Conservation (phyloP, 2,888 invertebrate genomes). For the Meliscaeva auricollis region DNA sequence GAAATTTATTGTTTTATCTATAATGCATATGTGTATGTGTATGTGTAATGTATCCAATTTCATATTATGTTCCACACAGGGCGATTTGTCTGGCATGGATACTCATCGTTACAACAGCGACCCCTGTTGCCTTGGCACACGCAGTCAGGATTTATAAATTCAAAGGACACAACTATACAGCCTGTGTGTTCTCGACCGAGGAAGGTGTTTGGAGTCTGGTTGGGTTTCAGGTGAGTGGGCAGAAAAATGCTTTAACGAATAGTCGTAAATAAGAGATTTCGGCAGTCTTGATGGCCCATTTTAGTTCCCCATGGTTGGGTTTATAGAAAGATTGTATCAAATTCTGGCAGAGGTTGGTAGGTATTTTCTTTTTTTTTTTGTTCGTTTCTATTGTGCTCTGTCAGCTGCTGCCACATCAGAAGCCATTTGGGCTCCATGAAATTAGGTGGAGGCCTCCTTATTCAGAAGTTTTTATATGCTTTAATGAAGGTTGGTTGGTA, state of each 20-base stretch:
- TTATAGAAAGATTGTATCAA: conserved; percentile 29
- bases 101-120: conserved; percentile 90
- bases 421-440: neutral
- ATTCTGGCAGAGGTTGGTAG: conserved; percentile 12
- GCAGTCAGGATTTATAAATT: conserved; percentile 89
- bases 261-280: conserved; percentile 67
- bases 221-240: conserved; percentile 83
- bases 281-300: conserved; percentile 50
- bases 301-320: conserved; percentile 26
- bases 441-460: neutral
- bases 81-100: conserved; percentile 93
- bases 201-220: conserved; percentile 85
- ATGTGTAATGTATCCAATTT: conserved; percentile 20
- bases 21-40: conserved; percentile 39
- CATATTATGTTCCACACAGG: conserved; percentile 79
- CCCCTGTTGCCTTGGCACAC: conserved; percentile 91
- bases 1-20: conserved; percentile 54
- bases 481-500: neutral
- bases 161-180: conserved; percentile 87
- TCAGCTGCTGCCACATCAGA: conserved; percentile 19
- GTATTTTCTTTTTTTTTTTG: conserved; percentile 4
- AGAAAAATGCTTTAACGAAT: conserved; percentile 43
- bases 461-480: neutral
- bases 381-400: conserved; percentile 10
- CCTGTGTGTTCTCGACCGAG: conserved; percentile 88